A percentile compares a stretch with the other conserved stretches of the same genome.
Conservation (phyloP, 2,113 vertebrate genomes). For the Thryonomys swinderianus region DNA sequence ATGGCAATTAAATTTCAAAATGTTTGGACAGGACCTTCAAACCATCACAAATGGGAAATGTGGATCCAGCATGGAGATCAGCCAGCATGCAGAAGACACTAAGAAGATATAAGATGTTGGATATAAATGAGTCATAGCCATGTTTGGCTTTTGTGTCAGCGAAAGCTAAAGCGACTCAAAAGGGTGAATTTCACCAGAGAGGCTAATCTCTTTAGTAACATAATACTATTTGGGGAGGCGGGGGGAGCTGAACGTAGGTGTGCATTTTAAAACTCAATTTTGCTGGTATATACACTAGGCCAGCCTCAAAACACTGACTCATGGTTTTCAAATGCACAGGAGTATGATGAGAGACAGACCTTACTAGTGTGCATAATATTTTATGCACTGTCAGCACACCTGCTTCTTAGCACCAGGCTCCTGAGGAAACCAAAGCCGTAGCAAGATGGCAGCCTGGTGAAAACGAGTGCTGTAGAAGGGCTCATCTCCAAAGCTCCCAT, state of each 20-base stretch:
- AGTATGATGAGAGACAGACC: neutral
- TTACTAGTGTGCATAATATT: neutral
- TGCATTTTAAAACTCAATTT: conserved; percentile 47
- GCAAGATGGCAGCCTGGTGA: too few species aligned
- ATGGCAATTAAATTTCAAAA: neutral
- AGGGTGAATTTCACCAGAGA: neutral
- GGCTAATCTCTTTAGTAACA: neutral
- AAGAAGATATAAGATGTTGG: neutral
- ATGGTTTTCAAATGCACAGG: neutral
- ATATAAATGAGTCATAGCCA: neutral
- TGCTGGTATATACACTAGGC: neutral
- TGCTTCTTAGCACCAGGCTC: neutral
- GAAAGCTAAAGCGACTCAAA: neutral
- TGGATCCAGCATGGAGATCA: neutral
- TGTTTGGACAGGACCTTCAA: neutral
- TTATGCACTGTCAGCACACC: neutral
- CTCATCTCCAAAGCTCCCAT: neutral
- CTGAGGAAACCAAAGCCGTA: neutral
- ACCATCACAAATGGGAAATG: neutral
- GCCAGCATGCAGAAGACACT: neutral
- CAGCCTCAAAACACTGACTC: neutral
- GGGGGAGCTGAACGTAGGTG: neutral
- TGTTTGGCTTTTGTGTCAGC: neutral
- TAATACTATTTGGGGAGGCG: neutral
- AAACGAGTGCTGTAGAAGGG: neutral